phyloP scores from a whole-genome alignment of 2,888 invertebrate genomes.

The Amphipyra berbera region DNA sequence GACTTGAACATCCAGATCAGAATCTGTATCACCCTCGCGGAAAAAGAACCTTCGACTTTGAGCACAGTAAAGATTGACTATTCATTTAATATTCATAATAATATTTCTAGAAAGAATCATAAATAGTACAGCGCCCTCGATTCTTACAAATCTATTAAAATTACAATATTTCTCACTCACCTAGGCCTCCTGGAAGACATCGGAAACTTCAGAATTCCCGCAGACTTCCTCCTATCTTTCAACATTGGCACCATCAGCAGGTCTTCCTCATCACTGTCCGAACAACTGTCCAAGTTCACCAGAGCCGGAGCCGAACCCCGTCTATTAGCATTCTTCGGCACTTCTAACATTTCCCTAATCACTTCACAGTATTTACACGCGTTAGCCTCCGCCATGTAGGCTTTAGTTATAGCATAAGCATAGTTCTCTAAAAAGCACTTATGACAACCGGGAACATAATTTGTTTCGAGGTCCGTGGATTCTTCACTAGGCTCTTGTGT shows the following conservation, averaged over 20 bases:
- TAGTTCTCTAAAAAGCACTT: slow-evolving; percentile 88
- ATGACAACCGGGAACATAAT: slow-evolving; percentile 83
- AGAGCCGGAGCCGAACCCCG: slow-evolving; percentile 90
- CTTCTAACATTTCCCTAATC: slow-evolving; percentile 84
- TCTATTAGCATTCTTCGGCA: slow-evolving; percentile 80
- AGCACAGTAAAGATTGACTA: too few species aligned
- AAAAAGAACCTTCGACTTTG: too few species aligned
- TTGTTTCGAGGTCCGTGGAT: slow-evolving; percentile 80
- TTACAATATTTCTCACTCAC: slow-evolving; percentile 64
- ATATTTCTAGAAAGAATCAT: too few species aligned
- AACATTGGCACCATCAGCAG: slow-evolving; percentile 85
- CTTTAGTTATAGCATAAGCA: slow-evolving; percentile 84
- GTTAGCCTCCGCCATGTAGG: slow-evolving; percentile 82
- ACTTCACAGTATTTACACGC: slow-evolving; percentile 88
- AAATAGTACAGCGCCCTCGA: too few species aligned
- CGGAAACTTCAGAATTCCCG: slow-evolving; percentile 84
- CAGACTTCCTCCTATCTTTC: slow-evolving; percentile 87
- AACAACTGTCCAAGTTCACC: slow-evolving; percentile 83
- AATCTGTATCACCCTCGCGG: too few species aligned
- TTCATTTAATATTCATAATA: too few species aligned
- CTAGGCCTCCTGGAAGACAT: slow-evolving; percentile 81
- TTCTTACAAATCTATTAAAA: neutral
- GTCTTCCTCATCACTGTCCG: slow-evolving; percentile 83
- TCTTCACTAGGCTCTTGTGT: slow-evolving; percentile 83
- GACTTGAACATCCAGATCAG: too few species aligned